phyloP scores from a whole-genome alignment of 2,113 vertebrate species.

The Albula goreensis region DNA sequence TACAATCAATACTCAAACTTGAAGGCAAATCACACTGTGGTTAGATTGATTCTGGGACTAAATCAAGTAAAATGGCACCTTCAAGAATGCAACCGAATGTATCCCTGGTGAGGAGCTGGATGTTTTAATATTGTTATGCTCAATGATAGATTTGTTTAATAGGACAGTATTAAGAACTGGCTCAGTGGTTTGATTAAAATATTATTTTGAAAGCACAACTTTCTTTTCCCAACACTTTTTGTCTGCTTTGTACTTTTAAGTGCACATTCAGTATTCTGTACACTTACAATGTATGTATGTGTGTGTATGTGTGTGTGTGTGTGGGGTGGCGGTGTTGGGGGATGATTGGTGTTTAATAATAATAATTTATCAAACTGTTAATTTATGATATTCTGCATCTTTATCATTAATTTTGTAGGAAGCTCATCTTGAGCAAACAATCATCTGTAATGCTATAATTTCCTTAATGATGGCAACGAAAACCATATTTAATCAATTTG shows the following conservation, averaged over 20 bases:
- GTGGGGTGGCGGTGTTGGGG: too few relatives aligned
- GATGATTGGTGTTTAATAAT: neutral
- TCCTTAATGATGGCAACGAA: neutral
- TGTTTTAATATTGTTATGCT: neutral
- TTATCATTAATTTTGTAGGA: neutral
- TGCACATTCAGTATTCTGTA: neutral
- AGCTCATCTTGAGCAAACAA: conserved; percentile 8
- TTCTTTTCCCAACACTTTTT: neutral
- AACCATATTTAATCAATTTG: conserved; percentile 6
- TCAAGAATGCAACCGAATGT: neutral
- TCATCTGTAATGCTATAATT: neutral
- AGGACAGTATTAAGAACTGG: neutral
- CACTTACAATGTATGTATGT: neutral
- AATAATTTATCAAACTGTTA: neutral
- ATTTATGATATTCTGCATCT: neutral
- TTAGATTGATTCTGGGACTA: conserved; percentile 2
- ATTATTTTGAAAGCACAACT: neutral
- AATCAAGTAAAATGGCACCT: neutral
- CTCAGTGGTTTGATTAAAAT: neutral
- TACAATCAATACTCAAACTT: neutral
- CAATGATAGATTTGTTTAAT: neutral
- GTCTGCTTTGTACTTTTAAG: neutral
- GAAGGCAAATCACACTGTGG: neutral
- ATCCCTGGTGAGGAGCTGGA: neutral
- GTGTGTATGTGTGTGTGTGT: too few relatives aligned